phyloP scores from a whole-genome alignment of 2,797 vertebrate genomes.

The Pteronotus mesoamericanus region DNA sequence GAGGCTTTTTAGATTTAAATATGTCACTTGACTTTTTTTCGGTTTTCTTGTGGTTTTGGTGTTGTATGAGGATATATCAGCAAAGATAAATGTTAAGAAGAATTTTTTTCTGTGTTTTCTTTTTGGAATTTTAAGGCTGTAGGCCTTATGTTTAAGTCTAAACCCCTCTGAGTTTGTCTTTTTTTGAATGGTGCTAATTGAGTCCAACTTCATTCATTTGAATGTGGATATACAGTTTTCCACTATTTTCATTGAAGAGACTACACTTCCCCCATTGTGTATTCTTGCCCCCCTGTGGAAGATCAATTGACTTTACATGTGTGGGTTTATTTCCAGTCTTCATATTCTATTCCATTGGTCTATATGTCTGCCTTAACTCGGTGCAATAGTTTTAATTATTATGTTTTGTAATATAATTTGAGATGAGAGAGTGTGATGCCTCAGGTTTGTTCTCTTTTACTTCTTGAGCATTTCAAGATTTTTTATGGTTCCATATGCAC shows the following conservation, averaged over 20 bases:
- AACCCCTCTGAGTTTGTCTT: background rate
- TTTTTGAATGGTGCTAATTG: background rate
- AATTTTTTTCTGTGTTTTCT: background rate
- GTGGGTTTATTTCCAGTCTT: background rate
- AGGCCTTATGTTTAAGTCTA: background rate
- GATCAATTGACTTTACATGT: background rate
- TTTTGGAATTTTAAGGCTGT: background rate
- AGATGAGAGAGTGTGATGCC: background rate
- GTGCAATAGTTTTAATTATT: background rate
- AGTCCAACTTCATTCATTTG: background rate
- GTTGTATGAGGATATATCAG: background rate
- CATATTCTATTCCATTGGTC: background rate
- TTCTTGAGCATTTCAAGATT: background rate
- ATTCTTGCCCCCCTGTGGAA: background rate
- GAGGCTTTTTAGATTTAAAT: background rate
- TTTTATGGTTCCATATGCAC: background rate
- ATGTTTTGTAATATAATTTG: background rate
- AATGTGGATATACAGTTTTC: background rate
- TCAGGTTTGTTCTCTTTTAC: background rate
- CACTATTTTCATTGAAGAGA: background rate
- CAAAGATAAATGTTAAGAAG: background rate
- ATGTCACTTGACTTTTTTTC: background rate
- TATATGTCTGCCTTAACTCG: background rate
- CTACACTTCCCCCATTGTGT: background rate
- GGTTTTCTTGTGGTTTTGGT: background rate